These are phyloP conservation scores for Aphrocallistes beatrix DNA, from an alignment of 37 sponge, comb jelly and placozoan genomes.

Conservation along the genomic window DNA sequence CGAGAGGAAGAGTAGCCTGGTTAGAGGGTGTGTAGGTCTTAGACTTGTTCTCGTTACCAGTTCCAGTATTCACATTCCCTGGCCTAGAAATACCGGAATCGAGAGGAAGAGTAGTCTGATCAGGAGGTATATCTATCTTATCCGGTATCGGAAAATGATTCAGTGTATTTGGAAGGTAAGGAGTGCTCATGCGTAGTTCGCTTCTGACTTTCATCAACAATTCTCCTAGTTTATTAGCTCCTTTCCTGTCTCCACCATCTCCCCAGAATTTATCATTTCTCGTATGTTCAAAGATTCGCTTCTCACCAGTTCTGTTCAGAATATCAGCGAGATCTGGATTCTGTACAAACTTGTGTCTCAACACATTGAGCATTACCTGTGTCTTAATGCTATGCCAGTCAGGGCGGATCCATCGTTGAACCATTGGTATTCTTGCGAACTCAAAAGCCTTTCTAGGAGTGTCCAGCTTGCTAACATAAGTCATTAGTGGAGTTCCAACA, in stretches of 20 bases:
- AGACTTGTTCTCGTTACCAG: no score
- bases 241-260: slow-evolving; percentile 50
- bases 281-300: slow-evolving; percentile 32
- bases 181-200: neutral
- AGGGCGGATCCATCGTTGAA: slow-evolving; percentile 28
- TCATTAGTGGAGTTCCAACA: slow-evolving; percentile 39
- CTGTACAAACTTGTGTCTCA: slow-evolving; percentile 40
- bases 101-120: no score
- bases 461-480: neutral
- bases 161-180: neutral
- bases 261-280: slow-evolving; percentile 45
- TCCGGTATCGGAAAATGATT: no score
- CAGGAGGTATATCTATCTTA: no score
- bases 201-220: slow-evolving; percentile 27
- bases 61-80: no score
- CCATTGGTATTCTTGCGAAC: slow-evolving; percentile 27
- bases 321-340: neutral
- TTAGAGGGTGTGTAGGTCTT: no score
- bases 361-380: slow-evolving; percentile 40
- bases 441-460: slow-evolving; percentile 36
- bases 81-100: no score
- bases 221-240: slow-evolving; percentile 35
- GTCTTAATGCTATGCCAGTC: slow-evolving; percentile 45
- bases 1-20: no score
- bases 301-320: slow-evolving; percentile 26